These are phyloP conservation scores for Dolichoris vasculosae DNA, from an alignment of 1,140 invertebrate genomes.

Conservation along the genomic window DNA sequence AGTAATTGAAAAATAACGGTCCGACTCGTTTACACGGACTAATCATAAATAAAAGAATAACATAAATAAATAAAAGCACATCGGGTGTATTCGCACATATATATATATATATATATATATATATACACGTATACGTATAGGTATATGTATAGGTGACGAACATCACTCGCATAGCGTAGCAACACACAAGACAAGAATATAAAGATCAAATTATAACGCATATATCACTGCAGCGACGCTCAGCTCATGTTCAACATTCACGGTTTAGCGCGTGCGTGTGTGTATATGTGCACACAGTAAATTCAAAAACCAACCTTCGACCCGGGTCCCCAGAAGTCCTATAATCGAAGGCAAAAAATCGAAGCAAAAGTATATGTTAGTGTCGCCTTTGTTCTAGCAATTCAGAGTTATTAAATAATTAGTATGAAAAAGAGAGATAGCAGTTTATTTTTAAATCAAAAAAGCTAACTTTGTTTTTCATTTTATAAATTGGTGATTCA, in stretches of 20 bases:
- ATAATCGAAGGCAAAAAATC: constrained; percentile 67
- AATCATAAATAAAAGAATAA: not conserved
- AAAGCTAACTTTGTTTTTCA: not conserved
- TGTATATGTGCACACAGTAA: constrained; percentile 38
- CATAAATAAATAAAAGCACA: not conserved
- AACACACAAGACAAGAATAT: constrained; percentile 33
- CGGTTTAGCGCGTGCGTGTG: not conserved
- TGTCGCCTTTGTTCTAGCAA: constrained; percentile 61
- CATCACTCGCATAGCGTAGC: not conserved
- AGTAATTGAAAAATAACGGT: not conserved
- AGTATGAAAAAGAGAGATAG: constrained; percentile 13
- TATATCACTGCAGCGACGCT: constrained; percentile 25
- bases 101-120: not conserved
- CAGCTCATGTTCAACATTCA: constrained; percentile 36
- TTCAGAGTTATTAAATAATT: constrained; percentile 62
- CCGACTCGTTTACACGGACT: not conserved
- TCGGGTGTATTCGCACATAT: not conserved
- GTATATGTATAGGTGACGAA: not conserved
- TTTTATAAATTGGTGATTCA: too few relatives aligned
- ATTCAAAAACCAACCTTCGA: constrained; percentile 78
- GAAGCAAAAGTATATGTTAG: constrained; percentile 65
- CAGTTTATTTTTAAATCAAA: not conserved
- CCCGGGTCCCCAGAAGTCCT: constrained; percentile 80
- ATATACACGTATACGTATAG: too few relatives aligned
- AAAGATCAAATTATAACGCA: constrained; percentile 32